Percentiles rank a stretch among this genome's conserved stretches.
phyloP scores from a whole-genome alignment of 2,797 vertebrate genomes.

The Scolopax bukidnonensis region DNA sequence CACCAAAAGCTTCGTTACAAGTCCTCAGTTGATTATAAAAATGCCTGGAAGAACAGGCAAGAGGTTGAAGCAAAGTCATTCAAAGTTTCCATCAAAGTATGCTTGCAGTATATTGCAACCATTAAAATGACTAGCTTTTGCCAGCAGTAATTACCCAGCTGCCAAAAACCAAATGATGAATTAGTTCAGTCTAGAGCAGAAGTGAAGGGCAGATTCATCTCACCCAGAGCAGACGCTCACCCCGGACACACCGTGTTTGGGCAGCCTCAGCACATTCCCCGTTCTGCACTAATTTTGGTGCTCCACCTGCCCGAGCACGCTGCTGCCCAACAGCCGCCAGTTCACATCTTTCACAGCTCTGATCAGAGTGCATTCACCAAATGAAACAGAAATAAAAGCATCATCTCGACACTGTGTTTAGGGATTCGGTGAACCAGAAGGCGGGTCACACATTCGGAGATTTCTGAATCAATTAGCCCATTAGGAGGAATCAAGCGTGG shows the following conservation, averaged over 20 bases:
- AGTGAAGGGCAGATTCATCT: not conserved
- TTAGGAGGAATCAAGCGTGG: not conserved
- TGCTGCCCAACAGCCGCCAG: not conserved
- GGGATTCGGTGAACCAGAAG: conserved; percentile 3
- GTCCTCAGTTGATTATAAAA: not conserved
- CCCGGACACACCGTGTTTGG: accelerated
- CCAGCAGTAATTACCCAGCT: conserved; percentile 28
- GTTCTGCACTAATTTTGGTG: accelerated
- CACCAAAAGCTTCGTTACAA: not conserved
- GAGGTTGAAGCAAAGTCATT: not conserved
- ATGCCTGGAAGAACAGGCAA: not conserved
- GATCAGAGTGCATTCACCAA: not conserved
- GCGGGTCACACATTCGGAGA: not conserved
- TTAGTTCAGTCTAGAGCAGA: not conserved
- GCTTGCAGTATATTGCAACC: not conserved
- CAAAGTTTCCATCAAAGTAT: not conserved
- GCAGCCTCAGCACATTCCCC: not conserved
- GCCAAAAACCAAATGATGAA: conserved; percentile 32
- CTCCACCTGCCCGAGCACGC: accelerated
- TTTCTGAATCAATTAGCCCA: conserved; percentile 6
- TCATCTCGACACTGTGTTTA: not conserved
- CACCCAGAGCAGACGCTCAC: accelerated
- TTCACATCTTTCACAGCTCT: not conserved
- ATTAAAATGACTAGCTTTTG: not conserved
- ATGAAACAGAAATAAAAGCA: conserved; percentile 16